Evolutionary conservation across 2,888 invertebrate species (phyloP).

Genomic region (Lasius fuliginosus): DNA sequence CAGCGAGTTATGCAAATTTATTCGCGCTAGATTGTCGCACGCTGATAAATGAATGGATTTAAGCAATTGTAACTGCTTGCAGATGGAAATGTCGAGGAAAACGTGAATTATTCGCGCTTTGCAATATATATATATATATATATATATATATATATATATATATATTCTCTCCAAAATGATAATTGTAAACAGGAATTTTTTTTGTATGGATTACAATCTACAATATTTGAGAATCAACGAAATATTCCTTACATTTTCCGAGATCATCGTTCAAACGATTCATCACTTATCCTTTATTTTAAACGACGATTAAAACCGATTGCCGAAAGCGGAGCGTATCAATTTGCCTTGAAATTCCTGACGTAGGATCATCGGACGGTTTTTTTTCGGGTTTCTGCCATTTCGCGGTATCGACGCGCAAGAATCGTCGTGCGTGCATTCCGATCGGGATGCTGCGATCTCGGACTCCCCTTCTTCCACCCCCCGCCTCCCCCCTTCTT

Average conservation of each 20-base stretch:
- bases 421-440: constrained; percentile 63
- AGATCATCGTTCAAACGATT: neutral
- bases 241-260: neutral
- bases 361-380: neutral
- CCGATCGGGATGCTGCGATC: constrained; percentile 49
- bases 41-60: constrained; percentile 28
- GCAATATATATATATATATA: neutral
- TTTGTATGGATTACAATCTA: too few relatives aligned
- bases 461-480: neutral
- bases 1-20: constrained; percentile 35
- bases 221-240: too few relatives aligned
- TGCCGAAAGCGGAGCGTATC: constrained; percentile 1
- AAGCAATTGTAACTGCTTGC: constrained; percentile 24
- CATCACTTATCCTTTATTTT: neutral
- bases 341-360: constrained; percentile 27
- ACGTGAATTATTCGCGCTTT: neutral
- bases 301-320: neutral
- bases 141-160: too few relatives aligned
- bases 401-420: constrained; percentile 27
- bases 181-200: too few relatives aligned
- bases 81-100: neutral
- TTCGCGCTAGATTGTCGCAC: constrained; percentile 18
- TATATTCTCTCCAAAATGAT: neutral
- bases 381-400: constrained; percentile 30
- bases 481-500: constrained; percentile 55